phyloP scores from a whole-genome alignment of 2,113 vertebrate genomes.

The Pangasianodon hypophthalmus region DNA sequence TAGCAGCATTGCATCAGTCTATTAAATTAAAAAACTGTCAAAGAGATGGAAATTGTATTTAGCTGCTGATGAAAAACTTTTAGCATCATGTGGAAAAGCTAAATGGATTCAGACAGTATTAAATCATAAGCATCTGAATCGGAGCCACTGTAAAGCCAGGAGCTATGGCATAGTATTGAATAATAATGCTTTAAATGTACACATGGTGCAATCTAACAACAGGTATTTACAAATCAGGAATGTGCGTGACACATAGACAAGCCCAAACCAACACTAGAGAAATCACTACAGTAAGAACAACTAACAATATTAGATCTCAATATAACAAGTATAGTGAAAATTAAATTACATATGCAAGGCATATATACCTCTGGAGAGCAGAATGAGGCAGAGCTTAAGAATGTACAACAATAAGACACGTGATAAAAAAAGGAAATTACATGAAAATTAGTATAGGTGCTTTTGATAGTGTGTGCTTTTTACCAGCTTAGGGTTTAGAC shows the following conservation, averaged over 20 bases:
- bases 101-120: constrained; percentile 43
- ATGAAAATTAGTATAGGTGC: neutral
- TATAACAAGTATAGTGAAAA: neutral
- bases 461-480: neutral
- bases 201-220: neutral
- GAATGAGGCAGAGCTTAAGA: neutral
- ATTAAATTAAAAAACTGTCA: constrained; percentile 48
- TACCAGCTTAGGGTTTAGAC: neutral
- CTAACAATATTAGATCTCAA: neutral
- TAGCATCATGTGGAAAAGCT: constrained; percentile 7
- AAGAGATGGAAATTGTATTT: constrained; percentile 50
- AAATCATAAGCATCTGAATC: constrained; percentile 27
- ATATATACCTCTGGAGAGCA: neutral
- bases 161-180: neutral
- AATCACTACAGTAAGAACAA: neutral
- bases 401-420: neutral
- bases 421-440: neutral
- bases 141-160: neutral
- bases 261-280: neutral
- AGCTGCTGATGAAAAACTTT: constrained; percentile 34
- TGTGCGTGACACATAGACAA: neutral
- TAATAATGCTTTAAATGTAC: constrained; percentile 9
- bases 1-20: constrained; percentile 46
- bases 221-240: neutral
- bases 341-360: neutral